Evolutionary conservation across 2,888 invertebrate genomes (phyloP).

Genomic region (Cybosia mesomella): DNA sequence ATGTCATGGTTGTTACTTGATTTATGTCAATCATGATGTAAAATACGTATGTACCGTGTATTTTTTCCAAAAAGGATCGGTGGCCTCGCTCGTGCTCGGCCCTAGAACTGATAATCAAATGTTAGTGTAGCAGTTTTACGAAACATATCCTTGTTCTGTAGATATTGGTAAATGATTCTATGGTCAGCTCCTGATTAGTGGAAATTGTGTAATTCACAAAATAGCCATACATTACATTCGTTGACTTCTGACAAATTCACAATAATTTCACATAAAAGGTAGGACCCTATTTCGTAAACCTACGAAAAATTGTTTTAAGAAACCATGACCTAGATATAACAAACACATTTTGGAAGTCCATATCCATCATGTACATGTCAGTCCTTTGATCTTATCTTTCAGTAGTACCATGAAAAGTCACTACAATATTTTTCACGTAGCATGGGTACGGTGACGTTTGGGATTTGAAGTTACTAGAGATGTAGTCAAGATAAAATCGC

Average conservation of each 20-base stretch:
- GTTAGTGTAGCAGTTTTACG: background rate
- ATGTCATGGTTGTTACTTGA: conserved; percentile 57
- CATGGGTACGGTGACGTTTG: no score
- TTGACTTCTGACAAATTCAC: background rate
- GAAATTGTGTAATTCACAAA: background rate
- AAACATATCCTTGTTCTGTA: background rate
- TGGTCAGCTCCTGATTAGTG: background rate
- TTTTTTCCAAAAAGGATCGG: conserved; percentile 1
- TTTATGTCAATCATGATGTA: conserved; percentile 29
- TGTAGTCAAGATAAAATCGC: no score
- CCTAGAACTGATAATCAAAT: background rate
- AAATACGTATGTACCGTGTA: background rate
- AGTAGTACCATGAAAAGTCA: no score
- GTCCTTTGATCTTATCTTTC: no score
- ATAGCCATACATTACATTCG: background rate
- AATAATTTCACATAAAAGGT: background rate
- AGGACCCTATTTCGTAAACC: background rate
- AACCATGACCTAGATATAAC: no score
- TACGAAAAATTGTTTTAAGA: background rate
- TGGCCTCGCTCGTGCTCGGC: background rate
- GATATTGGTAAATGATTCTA: background rate
- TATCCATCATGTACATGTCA: no score
- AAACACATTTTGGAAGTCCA: background rate
- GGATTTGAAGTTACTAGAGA: no score
- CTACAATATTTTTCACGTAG: no score